Conservation (phyloP, 2,888 invertebrate species). For the Melieria omissa region DNA sequence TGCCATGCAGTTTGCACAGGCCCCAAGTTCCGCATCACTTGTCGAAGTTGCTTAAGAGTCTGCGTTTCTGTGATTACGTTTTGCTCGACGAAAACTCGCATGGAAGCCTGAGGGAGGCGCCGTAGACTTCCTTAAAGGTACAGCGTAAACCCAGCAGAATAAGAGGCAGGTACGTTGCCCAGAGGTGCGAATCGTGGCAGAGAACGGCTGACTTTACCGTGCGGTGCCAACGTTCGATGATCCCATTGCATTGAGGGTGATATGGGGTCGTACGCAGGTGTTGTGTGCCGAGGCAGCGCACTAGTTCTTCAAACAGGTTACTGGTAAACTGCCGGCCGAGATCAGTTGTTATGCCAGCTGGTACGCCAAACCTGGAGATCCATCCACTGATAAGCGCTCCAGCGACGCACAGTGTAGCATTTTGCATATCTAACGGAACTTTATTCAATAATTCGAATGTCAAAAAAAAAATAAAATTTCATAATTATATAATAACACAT, state of each 20-base stretch:
- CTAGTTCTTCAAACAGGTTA: slow-evolving; percentile 6
- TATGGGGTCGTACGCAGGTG: slow-evolving; percentile 7
- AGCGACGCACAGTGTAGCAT: too few species aligned
- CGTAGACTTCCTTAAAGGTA: slow-evolving; percentile 14
- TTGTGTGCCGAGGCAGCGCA: neutral
- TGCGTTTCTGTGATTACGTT: slow-evolving; percentile 9
- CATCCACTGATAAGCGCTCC: too few species aligned
- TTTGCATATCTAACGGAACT: too few species aligned
- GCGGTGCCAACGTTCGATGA: slow-evolving; percentile 11
- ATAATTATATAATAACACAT: too few species aligned
- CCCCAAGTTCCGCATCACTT: slow-evolving; percentile 15
- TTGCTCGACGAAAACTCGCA: slow-evolving; percentile 7
- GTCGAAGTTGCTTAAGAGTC: slow-evolving; percentile 10
- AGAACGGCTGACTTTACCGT: slow-evolving; percentile 9
- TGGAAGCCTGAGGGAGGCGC: slow-evolving; percentile 12
- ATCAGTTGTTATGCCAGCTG: slow-evolving; percentile 3
- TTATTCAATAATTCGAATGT: too few species aligned
- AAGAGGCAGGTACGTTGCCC: neutral
- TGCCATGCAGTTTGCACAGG: slow-evolving; percentile 19
- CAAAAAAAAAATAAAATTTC: too few species aligned
- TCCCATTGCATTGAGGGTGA: slow-evolving; percentile 16
- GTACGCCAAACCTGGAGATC: too few species aligned
- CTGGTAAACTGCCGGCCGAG: slow-evolving; percentile 8
- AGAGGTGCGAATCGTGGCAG: slow-evolving; percentile 7
- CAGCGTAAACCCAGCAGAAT: slow-evolving; percentile 9